A percentile compares a stretch with the other conserved stretches of the same genome.
phyloP scores from a whole-genome alignment of 2,888 invertebrate species.

The Ophion obscuratus region DNA sequence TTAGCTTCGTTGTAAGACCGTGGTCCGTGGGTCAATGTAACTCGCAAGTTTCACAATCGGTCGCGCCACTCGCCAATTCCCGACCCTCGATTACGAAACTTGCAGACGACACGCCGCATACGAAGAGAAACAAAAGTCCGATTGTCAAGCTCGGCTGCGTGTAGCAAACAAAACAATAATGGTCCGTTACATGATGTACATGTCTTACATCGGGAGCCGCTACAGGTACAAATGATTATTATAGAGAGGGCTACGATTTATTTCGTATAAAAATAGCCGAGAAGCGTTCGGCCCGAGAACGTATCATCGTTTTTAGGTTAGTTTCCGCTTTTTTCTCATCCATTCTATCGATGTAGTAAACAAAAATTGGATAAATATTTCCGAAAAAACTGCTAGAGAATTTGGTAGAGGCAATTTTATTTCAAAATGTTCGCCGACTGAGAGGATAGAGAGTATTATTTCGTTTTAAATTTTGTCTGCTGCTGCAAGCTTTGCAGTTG shows the following conservation, averaged over 20 bases:
- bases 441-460: neutral
- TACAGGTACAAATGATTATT: constrained; percentile 87
- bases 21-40: too few relatives aligned
- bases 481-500: too few relatives aligned
- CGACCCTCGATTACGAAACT: neutral
- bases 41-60: too few relatives aligned
- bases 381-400: neutral
- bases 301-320: constrained; percentile 5
- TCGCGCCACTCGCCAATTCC: too few relatives aligned
- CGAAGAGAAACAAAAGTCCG: neutral
- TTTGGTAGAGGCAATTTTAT: neutral
- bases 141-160: neutral
- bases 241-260: constrained; percentile 2
- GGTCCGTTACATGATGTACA: constrained; percentile 90
- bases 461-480: neutral
- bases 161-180: constrained; percentile 75
- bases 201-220: constrained; percentile 91
- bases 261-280: neutral
- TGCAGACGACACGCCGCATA: neutral
- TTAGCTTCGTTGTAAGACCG: too few relatives aligned
- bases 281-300: neutral
- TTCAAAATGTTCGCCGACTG: neutral
- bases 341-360: neutral
- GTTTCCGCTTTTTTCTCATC: neutral
- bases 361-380: neutral